Conservation (phyloP, 92 coral and sea anemone species). For the Actinostola sp. region DNA sequence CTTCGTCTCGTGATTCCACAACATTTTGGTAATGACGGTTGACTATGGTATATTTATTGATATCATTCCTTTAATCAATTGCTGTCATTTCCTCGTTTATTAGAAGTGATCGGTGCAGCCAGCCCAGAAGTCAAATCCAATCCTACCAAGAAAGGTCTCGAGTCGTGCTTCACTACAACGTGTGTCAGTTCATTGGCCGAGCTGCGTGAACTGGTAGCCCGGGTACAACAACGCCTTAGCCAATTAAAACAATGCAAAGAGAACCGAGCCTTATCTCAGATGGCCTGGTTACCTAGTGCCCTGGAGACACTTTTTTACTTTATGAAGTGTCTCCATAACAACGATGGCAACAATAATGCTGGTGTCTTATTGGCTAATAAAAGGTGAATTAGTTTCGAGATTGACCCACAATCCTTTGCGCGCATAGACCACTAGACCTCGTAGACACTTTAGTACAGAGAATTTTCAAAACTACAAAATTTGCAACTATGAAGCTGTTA, state of each 20-base stretch:
- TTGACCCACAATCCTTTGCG: no score
- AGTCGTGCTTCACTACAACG: slow-evolving; percentile 68
- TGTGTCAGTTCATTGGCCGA: slow-evolving; percentile 78
- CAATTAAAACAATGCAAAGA: slow-evolving; percentile 75
- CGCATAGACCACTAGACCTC: no score
- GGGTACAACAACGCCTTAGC: slow-evolving; percentile 68
- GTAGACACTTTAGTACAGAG: no score
- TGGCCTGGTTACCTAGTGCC: slow-evolving; percentile 75
- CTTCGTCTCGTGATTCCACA: no score
- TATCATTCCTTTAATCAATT: no score
- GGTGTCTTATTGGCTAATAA: slow-evolving; percentile 61
- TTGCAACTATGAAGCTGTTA: no score
- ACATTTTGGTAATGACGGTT: no score
- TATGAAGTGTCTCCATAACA: slow-evolving; percentile 74
- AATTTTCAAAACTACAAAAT: no score
- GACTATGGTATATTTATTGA: no score
- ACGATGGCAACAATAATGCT: slow-evolving; percentile 51
- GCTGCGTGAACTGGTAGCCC: slow-evolving; percentile 59
- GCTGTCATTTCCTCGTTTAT: no score
- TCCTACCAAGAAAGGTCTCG: slow-evolving; percentile 30
- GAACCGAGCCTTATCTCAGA: slow-evolving; percentile 66
- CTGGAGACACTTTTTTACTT: slow-evolving; percentile 61
- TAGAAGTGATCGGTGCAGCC: not conserved
- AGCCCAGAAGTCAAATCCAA: not conserved
- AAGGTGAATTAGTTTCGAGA: slow-evolving; percentile 41